Percentiles rank a stretch among this genome's conserved stretches.
phyloP scores from a whole-genome alignment of 2,113 vertebrate genomes.

The Antechinus flavipes region DNA sequence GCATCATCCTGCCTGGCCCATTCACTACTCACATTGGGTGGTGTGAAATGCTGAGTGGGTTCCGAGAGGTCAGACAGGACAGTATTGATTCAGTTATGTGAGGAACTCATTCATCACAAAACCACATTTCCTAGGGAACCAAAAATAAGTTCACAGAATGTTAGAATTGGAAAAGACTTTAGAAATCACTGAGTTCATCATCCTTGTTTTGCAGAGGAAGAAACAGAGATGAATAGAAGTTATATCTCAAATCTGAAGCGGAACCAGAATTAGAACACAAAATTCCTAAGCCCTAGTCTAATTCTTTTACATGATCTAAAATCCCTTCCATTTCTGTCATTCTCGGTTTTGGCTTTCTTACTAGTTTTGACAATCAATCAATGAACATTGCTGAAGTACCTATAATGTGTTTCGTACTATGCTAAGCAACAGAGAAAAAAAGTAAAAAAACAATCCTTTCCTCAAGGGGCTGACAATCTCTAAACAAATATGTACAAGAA shows the following conservation, averaged over 20 bases:
- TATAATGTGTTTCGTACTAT: neutral
- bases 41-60: constrained; percentile 55
- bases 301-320: neutral
- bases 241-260: neutral
- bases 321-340: neutral
- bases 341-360: neutral
- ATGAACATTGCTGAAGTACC: neutral
- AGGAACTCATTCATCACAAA: constrained; percentile 4
- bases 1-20: constrained; percentile 55
- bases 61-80: constrained; percentile 55
- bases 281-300: neutral
- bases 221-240: neutral
- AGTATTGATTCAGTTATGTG: constrained; percentile 25
- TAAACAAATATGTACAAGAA: neutral
- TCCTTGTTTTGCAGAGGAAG: neutral
- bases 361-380: neutral
- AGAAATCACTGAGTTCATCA: neutral
- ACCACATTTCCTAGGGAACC: constrained; percentile 42
- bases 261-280: neutral
- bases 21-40: constrained; percentile 66
- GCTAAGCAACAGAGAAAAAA: neutral
- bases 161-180: neutral
- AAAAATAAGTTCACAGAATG: neutral
- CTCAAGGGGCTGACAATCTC: neutral
- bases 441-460: neutral